Base-by-base conservation (phyloP, 2,888 invertebrate species). In the Amblyjoppa proteus region DNA sequence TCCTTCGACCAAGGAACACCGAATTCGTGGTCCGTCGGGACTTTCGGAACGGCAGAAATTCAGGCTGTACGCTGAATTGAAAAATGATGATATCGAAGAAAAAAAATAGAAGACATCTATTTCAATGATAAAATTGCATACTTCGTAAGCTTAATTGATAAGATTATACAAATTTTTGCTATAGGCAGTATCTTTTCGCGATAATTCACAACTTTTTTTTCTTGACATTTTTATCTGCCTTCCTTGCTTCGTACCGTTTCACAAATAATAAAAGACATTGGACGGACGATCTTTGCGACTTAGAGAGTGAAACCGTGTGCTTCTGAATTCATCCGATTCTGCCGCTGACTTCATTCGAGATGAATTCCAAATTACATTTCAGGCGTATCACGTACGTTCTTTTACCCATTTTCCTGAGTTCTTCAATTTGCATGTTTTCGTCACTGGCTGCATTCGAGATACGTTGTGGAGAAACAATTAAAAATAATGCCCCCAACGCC, bases 21-120 rank as follows among this genome's bases (percentile, higher is more conserved):
- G 5, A 41, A 41, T 3, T 51, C 34, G 16, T 31, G 28, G 9
- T 68, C 13, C 38, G 13, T 61, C 20, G 41, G 45, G 25, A 58
- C 66, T 75, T 79, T 64, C 53, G 82, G 49, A 75, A 75, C 7
- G 77, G 20, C n/a, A 38, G 73, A 1, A 56, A 75, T 56, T 25
- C 66, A 11, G 73, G 25, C 77, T 78, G 13, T 4, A 28, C 13
- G 38, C 20, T 7, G 31, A 68, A 71, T 16, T 20, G 7, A 61
- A 45, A 70, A 4, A 16, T 31, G 20, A 31, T 13, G 34, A 79
- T 9, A n/a, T 45, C 3, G 34, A 2, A 11, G 4, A 53, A 56
- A 45, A 49, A 38, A 6, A 31, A 53, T 25, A 11, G 16, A 34
- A 58, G 11, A 34, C 49, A 38, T 41, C 1, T 64, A 38, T 70